Conservation (phyloP, 2,888 invertebrate species). For the Stictocephala bisonia region DNA sequence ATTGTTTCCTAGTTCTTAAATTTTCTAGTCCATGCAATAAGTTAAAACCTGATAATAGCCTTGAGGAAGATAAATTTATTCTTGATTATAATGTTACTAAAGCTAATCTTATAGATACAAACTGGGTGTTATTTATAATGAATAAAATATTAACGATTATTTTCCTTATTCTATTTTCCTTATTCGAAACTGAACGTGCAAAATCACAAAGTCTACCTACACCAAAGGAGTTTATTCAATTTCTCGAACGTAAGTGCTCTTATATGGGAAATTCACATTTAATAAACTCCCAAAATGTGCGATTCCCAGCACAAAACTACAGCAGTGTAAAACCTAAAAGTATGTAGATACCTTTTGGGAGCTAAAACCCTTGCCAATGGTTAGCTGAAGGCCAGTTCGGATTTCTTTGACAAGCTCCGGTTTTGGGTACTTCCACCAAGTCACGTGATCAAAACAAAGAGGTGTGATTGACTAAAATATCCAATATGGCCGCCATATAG, state of each 20-base stretch:
- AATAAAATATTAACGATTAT: neutral
- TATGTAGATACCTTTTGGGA: no score
- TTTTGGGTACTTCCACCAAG: no score
- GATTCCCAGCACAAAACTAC: neutral
- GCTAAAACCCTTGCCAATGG: no score
- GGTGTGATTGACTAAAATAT: no score
- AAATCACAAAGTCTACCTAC: neutral
- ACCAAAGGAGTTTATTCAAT: slow-evolving; percentile 18
- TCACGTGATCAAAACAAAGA: no score
- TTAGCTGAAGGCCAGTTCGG: no score
- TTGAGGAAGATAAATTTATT: neutral
- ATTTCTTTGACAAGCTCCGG: no score
- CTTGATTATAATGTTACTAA: neutral
- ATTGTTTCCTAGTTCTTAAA: no score
- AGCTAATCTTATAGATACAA: neutral
- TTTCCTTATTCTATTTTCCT: no score
- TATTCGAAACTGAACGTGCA: neutral
- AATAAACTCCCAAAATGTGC: slow-evolving; percentile 1
- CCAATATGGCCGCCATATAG: no score
- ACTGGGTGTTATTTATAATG: neutral
- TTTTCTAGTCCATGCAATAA: no score
- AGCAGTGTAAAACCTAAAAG: neutral
- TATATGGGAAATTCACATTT: slow-evolving; percentile 13
- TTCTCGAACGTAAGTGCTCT: slow-evolving; percentile 3
- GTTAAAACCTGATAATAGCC: slow-evolving; percentile 3